Base-by-base conservation (phyloP, 2,888 invertebrate genomes). In the Girardia tigrina region DNA sequence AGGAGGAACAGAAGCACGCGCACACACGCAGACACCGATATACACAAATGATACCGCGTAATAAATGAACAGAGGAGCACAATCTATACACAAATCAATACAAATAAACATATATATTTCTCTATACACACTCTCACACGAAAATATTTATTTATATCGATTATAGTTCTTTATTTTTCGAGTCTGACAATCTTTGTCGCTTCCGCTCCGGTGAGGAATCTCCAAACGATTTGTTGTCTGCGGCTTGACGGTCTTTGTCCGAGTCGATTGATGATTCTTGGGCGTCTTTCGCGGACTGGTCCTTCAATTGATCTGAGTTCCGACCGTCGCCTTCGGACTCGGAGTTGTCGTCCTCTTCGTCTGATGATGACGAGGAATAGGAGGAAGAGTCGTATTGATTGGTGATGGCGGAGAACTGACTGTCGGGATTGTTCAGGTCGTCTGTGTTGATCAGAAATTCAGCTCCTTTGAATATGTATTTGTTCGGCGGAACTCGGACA, bases 401-500 rank as follows among this genome's bases (percentile, higher is more conserved):
- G 23, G 56, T 56, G 4, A 56, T n/a, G 6, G 56, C 20, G n/a
- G 56, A n/a, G 23, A 56, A 56, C 56, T 20, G n/a, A 56, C n/a
- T 56, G 23, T 56, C 56, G n/a, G 56, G 56, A 56, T 56, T 56
- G n/a, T 56, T 23, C n/a, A 56, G 4, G 23, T 56, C 56, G 23
- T 8, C 4, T 4, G 56, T 23, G n/a, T 56, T 56, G n/a, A 56
- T 56, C 4, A 56, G 8, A 56, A 56, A 74, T 69, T 74, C 74
- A 36, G 74, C 74, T 4, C 74, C 74, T 27, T 42, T 42, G 56
- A 74, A 74, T 26, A 56, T 28, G 29, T 74, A 74, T 26, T 42
- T 74, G 56, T 74, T 74, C 23, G 74, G 74, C 1, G 74, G 74
- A 8, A 74, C 56, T 12, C n/a, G 56, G n/a, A 56, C 23, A n/a